Base-by-base conservation (phyloP, 1,140 invertebrate species). In the Asbolus verrucosus region DNA sequence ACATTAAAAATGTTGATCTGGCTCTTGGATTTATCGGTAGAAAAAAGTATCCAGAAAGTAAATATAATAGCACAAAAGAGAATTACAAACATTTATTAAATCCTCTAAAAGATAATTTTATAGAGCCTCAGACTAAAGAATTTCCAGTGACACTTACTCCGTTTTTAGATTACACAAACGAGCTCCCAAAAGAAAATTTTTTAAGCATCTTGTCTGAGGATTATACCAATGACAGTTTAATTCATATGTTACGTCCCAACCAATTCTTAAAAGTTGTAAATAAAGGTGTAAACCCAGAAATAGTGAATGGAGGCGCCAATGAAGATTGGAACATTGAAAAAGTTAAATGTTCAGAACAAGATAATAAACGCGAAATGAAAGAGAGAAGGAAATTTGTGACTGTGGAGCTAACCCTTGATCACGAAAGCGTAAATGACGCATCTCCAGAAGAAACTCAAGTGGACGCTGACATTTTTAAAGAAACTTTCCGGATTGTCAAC, bases 91-190 rank as follows among this genome's bases (percentile, higher is more conserved):
- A 73, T 36, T 30, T 78, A 16, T 67, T 79, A 15, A 38, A 68
- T 1, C 74, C 65, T 54, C 13, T 78, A 6, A 65, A 71, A 38
- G 50, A 67, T 46, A 16, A 31, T 1, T 46, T 71, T n/a, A 14
- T 61, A 18, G 38, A 41, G 24, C 31, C 30, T 13, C 15, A 38
- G 5, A n/a, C 15, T 16, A 11, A 60, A 6, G 18, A 70, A 13
- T 78, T 74, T 71, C 30, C 41, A 14, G 39, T 71, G 9, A 68
- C 66, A 30, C 65, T 77, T 13, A 77, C 73, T 19, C 77, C 76
- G 6, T 78, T 71, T 71, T 11, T 31, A 6, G 54, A 62, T 65
- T 74, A 78, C 60, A 9, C 31, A 0, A 41, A 69, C 39, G 2
- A 38, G 1, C 46, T 77, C 16, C n/a, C 72, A n/a, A 61, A 65